Conservation (phyloP, 2,797 vertebrate genomes). For the Lates japonicus region DNA sequence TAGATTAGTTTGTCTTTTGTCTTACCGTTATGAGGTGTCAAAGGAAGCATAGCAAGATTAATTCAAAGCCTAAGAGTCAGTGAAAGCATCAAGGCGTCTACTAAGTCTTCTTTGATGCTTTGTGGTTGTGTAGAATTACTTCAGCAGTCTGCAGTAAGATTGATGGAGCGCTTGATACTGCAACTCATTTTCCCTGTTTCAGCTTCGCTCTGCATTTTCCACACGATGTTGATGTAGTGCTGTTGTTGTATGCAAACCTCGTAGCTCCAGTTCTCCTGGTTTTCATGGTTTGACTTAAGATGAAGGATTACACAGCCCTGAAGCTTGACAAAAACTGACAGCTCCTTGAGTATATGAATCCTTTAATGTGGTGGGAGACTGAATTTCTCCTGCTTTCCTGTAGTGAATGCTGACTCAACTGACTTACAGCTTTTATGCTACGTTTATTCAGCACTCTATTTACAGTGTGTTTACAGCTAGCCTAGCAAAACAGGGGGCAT, state of each 20-base stretch:
- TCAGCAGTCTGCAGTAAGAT: conserved; percentile 28
- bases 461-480: conserved; percentile 8
- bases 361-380: conserved; percentile 11
- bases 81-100: conserved; percentile 20
- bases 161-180: conserved; percentile 54
- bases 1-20: conserved; percentile 15
- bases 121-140: conserved; percentile 61
- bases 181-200: conserved; percentile 50
- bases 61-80: conserved; percentile 29
- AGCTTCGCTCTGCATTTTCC: conserved; percentile 61
- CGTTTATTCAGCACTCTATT: not conserved
- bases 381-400: conserved; percentile 1
- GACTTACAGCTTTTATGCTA: conserved; percentile 8
- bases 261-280: not conserved
- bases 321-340: not conserved
- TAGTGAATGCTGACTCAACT: not conserved
- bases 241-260: conserved; percentile 34
- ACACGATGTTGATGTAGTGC: conserved; percentile 35
- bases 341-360: not conserved
- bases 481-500: not conserved
- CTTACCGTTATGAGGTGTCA: not conserved
- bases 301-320: not conserved
- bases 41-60: conserved; percentile 2
- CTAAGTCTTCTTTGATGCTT: conserved; percentile 44
- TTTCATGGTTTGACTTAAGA: not conserved